Evolutionary conservation across 1,140 invertebrate genomes (phyloP).

Genomic region (Centruroides vittatus): DNA sequence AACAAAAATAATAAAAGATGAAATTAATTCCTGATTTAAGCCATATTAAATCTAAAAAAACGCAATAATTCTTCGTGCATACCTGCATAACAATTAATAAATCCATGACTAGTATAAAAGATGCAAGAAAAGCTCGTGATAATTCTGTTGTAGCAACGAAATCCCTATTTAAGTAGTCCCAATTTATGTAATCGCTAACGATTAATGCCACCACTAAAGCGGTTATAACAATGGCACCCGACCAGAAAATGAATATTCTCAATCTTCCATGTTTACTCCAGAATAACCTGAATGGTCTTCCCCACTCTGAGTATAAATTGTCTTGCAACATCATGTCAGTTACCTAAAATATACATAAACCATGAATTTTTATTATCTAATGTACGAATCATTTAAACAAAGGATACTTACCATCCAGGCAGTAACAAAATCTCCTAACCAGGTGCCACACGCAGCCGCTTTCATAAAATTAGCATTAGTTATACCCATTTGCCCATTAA

Average conservation of each 20-base stretch:
- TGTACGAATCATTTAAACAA: too few relatives aligned
- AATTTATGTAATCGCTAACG: slow-evolving; percentile 37
- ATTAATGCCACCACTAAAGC: slow-evolving; percentile 37
- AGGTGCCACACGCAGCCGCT: slow-evolving; percentile 39
- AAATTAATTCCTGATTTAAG: neutral
- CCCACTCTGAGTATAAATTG: slow-evolving; percentile 39
- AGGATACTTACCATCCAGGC: slow-evolving; percentile 33
- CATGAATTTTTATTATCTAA: neutral
- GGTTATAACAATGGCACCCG: slow-evolving; percentile 30
- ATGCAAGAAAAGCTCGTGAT: slow-evolving; percentile 38
- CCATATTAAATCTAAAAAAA: too few relatives aligned
- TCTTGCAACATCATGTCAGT: slow-evolving; percentile 45
- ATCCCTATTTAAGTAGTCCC: slow-evolving; percentile 38
- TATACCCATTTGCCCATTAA: slow-evolving; percentile 30
- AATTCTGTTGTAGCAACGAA: slow-evolving; percentile 39
- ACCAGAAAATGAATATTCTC: slow-evolving; percentile 40
- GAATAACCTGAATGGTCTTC: slow-evolving; percentile 27
- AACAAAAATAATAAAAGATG: slow-evolving; percentile 6
- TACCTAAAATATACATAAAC: slow-evolving; percentile 26
- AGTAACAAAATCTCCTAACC: slow-evolving; percentile 42
- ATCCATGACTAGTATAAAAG: slow-evolving; percentile 42
- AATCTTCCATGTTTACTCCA: slow-evolving; percentile 31
- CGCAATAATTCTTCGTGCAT: neutral
- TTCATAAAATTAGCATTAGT: slow-evolving; percentile 37
- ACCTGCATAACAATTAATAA: slow-evolving; percentile 42